Conservation (phyloP, 2,888 invertebrate species). For the Mimumesa dahlbomi region DNA sequence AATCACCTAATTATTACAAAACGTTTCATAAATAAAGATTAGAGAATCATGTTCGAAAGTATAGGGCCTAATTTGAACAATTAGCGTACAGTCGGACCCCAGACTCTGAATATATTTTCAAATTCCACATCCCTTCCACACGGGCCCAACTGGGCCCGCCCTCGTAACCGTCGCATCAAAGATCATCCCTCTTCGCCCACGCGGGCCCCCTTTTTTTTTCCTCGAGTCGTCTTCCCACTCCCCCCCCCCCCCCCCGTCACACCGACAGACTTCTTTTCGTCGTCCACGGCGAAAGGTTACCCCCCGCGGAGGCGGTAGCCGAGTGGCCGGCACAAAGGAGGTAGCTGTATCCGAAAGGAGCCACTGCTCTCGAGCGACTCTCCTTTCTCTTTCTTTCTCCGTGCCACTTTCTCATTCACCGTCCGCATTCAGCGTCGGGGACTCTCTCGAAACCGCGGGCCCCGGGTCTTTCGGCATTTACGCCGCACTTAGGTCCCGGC, state of each 20-base stretch:
- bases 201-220: neutral
- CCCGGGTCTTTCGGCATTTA: too few species aligned
- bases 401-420: neutral
- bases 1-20: too few species aligned
- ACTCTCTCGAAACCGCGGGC: too few species aligned
- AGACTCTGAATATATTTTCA: too few species aligned
- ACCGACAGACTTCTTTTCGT: constrained; percentile 22
- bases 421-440: too few species aligned
- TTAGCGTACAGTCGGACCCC: too few species aligned
- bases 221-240: constrained; percentile 41
- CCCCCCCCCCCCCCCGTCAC: constrained; percentile 6
- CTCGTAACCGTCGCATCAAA: constrained; percentile 66
- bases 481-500: too few species aligned
- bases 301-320: constrained; percentile 76
- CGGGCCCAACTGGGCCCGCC: constrained; percentile 67
- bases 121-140: constrained; percentile 67
- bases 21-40: too few species aligned
- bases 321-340: constrained; percentile 60
- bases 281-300: constrained; percentile 52
- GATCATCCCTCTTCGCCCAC: constrained; percentile 73
- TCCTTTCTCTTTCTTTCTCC: constrained; percentile 35
- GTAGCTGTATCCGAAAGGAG: constrained; percentile 53
- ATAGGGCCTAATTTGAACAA: too few species aligned
- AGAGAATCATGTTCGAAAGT: too few species aligned
- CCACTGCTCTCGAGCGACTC: constrained; percentile 36